Percentiles rank a stretch among this genome's conserved stretches.
Conservation (phyloP, 1,140 invertebrate species). For the Centruroides sculpturatus region DNA sequence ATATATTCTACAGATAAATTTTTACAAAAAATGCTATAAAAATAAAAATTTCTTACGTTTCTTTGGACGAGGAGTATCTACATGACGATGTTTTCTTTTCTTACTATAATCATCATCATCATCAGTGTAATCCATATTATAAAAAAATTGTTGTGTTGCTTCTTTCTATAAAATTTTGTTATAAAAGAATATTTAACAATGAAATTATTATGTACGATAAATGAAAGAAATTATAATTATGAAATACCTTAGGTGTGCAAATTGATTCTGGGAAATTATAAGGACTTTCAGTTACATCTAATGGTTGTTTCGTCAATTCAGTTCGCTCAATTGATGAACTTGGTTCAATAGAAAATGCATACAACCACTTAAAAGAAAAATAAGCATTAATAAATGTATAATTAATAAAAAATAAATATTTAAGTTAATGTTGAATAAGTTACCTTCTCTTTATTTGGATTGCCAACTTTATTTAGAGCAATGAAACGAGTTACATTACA, state of each 20-base stretch:
- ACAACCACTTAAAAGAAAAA: conserved; percentile 59
- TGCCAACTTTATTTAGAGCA: conserved; percentile 65
- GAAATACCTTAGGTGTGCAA: neutral
- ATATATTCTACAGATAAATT: no score
- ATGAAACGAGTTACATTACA: conserved; percentile 69
- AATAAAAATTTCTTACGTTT: conserved; percentile 21
- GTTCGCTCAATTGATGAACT: conserved; percentile 54
- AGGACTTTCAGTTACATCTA: conserved; percentile 73
- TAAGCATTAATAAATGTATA: no score
- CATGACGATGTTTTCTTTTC: conserved; percentile 11
- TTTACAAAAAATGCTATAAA: neutral
- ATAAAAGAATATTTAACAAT: conserved; percentile 4
- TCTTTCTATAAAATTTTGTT: conserved; percentile 11
- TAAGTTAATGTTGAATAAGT: neutral
- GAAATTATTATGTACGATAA: neutral
- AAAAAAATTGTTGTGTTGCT: conserved; percentile 30
- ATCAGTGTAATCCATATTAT: conserved; percentile 25
- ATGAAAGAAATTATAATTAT: neutral
- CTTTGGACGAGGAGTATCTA: conserved; percentile 3
- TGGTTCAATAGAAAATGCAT: conserved; percentile 76
- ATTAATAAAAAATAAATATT: no score
- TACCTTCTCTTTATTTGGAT: conserved; percentile 50
- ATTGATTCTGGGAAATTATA: conserved; percentile 34
- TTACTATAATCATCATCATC: conserved; percentile 4
- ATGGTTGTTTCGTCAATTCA: conserved; percentile 69